Percentiles rank a stretch among this genome's conserved stretches.
These are phyloP conservation scores for Gastrophryne carolinensis DNA, from an alignment of 2,797 vertebrate genomes.

Conservation along the genomic window DNA sequence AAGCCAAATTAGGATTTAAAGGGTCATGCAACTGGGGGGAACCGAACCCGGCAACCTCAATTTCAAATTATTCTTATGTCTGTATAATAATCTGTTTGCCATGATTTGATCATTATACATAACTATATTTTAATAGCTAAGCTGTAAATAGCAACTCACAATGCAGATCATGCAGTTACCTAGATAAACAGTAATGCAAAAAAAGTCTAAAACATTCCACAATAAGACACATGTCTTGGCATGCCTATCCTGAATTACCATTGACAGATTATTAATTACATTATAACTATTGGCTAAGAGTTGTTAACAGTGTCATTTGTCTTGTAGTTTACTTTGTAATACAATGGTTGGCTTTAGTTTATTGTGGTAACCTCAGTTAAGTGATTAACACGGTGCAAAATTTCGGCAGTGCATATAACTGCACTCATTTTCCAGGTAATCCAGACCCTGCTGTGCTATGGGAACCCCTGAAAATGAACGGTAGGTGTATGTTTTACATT, in stretches of 20 bases:
- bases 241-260: not conserved
- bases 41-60: too few relatives aligned
- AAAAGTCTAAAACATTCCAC: not conserved
- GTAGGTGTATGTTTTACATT: too few relatives aligned
- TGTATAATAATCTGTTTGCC: too few relatives aligned
- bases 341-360: slow-evolving; percentile 15
- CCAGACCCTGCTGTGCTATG: too few relatives aligned
- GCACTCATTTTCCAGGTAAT: too few relatives aligned
- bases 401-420: too few relatives aligned
- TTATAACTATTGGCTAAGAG: slow-evolving; percentile 22
- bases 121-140: not conserved
- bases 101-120: too few relatives aligned
- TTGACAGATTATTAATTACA: slow-evolving; percentile 15
- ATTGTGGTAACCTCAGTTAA: not conserved
- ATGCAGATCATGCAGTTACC: too few relatives aligned
- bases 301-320: slow-evolving; percentile 10
- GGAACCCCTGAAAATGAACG: too few relatives aligned
- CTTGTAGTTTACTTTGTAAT: slow-evolving; percentile 15
- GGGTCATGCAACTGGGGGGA: too few relatives aligned
- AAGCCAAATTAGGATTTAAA: too few relatives aligned
- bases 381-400: not conserved
- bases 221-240: not conserved
- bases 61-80: too few relatives aligned
- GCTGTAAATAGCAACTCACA: not conserved
- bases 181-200: not conserved